A percentile compares a stretch with the other conserved stretches of the same genome.
Conservation (phyloP, 2,113 vertebrate genomes). For the Myotis lucifugus region DNA sequence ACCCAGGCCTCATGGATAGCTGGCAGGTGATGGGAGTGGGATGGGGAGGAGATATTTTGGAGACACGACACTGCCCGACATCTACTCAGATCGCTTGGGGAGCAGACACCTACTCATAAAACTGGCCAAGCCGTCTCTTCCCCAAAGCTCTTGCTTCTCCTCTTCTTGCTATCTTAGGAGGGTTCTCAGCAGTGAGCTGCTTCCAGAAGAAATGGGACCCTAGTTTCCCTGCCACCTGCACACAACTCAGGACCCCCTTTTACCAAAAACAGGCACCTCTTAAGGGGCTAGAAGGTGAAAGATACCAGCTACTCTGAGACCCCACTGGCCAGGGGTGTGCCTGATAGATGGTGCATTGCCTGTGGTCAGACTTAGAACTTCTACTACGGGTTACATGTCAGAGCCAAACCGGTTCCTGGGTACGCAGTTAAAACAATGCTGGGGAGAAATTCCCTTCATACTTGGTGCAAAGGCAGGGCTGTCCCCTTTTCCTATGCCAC, state of each 20-base stretch:
- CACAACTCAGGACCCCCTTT: not conserved
- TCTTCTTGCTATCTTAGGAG: not conserved
- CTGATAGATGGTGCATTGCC: not conserved
- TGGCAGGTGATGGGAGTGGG: not conserved
- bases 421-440: not conserved
- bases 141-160: not conserved
- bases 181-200: not conserved
- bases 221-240: not conserved
- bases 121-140: not conserved
- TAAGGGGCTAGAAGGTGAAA: not conserved
- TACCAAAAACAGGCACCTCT: not conserved
- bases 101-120: not conserved
- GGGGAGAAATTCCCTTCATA: not conserved
- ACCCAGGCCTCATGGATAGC: not conserved
- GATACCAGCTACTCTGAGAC: too few relatives aligned
- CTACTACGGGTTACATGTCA: not conserved
- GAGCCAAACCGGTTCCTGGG: not conserved
- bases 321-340: not conserved
- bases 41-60: not conserved
- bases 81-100: not conserved
- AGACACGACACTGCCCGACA: not conserved
- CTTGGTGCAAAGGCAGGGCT: not conserved
- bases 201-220: not conserved
- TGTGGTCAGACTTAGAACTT: not conserved
- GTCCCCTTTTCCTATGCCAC: not conserved